Evolutionary conservation across 2,888 invertebrate species (phyloP), one percentile per base, ranked within the genome.

Genomic region (Epinotia bilunana): DNA sequence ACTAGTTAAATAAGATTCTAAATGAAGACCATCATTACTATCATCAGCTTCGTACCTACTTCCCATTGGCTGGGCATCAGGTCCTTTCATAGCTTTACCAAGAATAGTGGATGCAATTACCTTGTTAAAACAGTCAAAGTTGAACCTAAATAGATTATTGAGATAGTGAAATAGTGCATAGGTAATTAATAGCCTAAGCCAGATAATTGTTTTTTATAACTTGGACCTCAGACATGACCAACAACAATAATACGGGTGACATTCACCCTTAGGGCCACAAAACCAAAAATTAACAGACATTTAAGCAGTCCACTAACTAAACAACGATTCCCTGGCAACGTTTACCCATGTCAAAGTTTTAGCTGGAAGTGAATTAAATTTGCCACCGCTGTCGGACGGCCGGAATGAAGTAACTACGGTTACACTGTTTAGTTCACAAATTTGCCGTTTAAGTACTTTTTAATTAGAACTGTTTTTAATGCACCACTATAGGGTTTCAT

Each of bases 321-420:
- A 65, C 74, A 71, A 70, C 18, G 28, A 58, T 57, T 43, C 46
- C 57, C 39, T 23, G 39, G 60, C 64, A 64, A 57, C 62, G 74
- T 55, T 61, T 64, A 70, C 74, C 70, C 64, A 43, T 58, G 74
- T 74, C 74, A 74, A 74, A 74, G 74, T 74, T 74, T 65, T 71
- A 74, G 74, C 43, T 61, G 49, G 70, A 43, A 74, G 74, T 74
- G 70, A 74, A 74, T 74, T 74, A 65, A 70, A 74, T 74, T 74
- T 65, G 74, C 70, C 63, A 64, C 33, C 70, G 64, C 63, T 65
- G 62, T 64, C 60, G 49, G 33, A 33, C 23, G 28, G 60, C 61
- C 60, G 18, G 58, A 58, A 65, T 74, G 60, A 74, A 74, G 60
- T 70, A 16, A 71, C 64, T 43, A 49, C 33, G 49, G 63, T 49